Evolutionary conservation across 2,888 invertebrate genomes (phyloP), one percentile per base, ranked within the genome.

Genomic region (Euphydryas editha): DNA sequence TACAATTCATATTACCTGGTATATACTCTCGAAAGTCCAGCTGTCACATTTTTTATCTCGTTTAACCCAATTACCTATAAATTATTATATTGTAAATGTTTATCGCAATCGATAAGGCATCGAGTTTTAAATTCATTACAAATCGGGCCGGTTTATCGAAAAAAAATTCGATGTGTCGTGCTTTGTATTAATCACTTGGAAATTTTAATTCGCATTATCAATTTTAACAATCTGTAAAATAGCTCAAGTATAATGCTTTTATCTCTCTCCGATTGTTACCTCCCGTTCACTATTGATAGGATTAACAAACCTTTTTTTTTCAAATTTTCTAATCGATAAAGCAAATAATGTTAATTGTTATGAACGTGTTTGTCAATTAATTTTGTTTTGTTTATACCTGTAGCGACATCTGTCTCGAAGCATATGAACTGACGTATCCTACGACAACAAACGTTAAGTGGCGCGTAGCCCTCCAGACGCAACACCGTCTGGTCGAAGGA

Each of bases 61-160:
- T 66, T 77, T 86, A 88, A 86, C 87, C 88, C 81, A 86, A 84
- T 88, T 86, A 86, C 83, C 79, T 84, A 81, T 81, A 84, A 87
- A 83, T 86, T 82, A 85, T 75, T 74, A 80, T 78, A 78, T 76
- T 73, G 78, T 64, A 73, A 70, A 69, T 66, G 57, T 65, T 72
- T 75, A 75, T 76, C 74, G 59, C 61, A 75, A 79, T 80, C 75
- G 77, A 76, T 76, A 79, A 70, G 73, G 64, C 79, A 80, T 79
- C 77, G 71, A 75, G 60, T 73, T 73, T 68, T 67, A 71, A 77
- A 77, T 77, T 73, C 73, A 75, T 69, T 63, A 72, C 72, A 74
- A 84, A 82, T 77, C 78, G 78, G 82, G 78, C 73, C 82, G 76
- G 71, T 72, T 74, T 74, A 73, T 75, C 72, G 55, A 24, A 30